Conservation (phyloP, 2,797 vertebrate species). For the Gambusia yucatana region DNA sequence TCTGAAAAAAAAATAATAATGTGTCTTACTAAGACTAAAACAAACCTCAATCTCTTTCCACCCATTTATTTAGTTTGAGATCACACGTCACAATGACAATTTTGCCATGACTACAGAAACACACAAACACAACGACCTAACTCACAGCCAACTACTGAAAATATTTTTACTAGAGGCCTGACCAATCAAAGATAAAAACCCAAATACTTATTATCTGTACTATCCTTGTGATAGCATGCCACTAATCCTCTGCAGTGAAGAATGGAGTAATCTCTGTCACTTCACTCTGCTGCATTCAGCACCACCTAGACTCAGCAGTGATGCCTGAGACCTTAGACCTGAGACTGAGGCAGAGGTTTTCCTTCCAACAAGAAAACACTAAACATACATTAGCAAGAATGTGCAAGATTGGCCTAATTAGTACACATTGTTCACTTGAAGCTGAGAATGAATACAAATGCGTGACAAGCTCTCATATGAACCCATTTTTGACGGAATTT, state of each 20-base stretch:
- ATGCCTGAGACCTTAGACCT: constrained; percentile 7
- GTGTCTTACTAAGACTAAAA: neutral
- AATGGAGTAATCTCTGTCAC: constrained; percentile 61
- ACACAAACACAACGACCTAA: neutral
- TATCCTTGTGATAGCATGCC: constrained; percentile 41
- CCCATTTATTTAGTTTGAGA: constrained; percentile 5
- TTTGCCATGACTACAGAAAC: neutral
- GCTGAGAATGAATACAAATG: neutral
- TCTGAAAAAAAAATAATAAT: neutral
- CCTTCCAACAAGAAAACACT: neutral
- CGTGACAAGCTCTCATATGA: neutral
- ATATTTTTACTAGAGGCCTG: neutral
- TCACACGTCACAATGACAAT: neutral
- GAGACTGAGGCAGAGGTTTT: too few relatives aligned
- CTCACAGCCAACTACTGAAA: neutral
- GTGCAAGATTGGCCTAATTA: neutral
- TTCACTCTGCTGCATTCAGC: constrained; percentile 66
- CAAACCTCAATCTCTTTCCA: neutral
- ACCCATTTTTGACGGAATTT: neutral
- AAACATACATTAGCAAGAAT: neutral
- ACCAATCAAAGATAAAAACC: constrained; percentile 30
- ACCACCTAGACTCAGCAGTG: constrained; percentile 64
- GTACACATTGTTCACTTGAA: neutral
- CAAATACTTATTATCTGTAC: constrained; percentile 27
- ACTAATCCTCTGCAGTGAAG: constrained; percentile 44